A percentile compares a stretch with the other conserved stretches of the same genome.
phyloP scores from a whole-genome alignment of 2,888 invertebrate genomes.

The Eurytoma californica region DNA sequence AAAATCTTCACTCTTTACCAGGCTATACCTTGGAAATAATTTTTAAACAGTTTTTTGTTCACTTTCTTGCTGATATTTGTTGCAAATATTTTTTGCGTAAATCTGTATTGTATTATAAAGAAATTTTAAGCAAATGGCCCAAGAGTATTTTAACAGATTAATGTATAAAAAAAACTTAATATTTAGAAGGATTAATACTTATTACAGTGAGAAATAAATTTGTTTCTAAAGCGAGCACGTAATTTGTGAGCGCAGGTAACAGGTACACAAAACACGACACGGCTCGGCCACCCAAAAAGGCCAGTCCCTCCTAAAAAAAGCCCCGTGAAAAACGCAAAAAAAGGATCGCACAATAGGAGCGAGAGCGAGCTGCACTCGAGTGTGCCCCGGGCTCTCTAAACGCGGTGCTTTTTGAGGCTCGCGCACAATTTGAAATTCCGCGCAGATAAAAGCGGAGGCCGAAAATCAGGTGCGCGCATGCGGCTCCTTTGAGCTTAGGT shows the following conservation, averaged over 20 bases:
- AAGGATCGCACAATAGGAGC: conserved; percentile 11
- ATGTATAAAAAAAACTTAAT: no score
- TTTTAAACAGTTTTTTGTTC: no score
- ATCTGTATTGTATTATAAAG: no score
- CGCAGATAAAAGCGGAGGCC: conserved; percentile 54
- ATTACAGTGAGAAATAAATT: no score
- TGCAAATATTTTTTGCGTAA: no score
- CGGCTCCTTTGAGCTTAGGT: conserved; percentile 61
- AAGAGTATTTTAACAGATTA: no score
- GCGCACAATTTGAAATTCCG: conserved; percentile 59
- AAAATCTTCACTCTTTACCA: no score
- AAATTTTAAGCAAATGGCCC: no score
- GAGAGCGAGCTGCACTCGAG: conserved; percentile 7
- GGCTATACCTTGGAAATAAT: no score
- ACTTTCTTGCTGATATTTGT: no score
- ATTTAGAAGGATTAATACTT: no score
- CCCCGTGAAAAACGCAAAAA: conserved; percentile 2
- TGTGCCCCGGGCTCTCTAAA: conserved; percentile 20
- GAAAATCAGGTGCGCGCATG: conserved; percentile 66
- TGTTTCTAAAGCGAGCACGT: background rate
- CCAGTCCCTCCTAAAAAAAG: background rate
- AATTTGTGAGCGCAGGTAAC: background rate
- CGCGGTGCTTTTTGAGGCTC: conserved; percentile 56
- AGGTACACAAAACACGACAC: background rate
- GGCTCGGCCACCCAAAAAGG: no score